Evolutionary conservation across 1,140 invertebrate species (phyloP).

Genomic region (Solenopsis fugax): DNA sequence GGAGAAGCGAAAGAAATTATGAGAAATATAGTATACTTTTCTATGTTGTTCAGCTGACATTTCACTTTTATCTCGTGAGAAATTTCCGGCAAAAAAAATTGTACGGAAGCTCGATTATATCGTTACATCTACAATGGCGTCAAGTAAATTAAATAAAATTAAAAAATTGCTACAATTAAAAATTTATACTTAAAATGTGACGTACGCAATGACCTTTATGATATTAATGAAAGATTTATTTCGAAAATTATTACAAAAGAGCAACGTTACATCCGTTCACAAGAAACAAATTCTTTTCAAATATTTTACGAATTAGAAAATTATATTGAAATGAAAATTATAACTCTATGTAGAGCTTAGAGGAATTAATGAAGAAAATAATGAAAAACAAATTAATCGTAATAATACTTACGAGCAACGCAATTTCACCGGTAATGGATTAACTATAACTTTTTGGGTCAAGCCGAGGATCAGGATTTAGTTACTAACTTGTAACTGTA

Average conservation of each 20-base stretch:
- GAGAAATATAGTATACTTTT: constrained; percentile 30
- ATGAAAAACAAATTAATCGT: constrained; percentile 34
- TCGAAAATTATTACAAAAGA: not conserved
- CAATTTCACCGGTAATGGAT: constrained; percentile 66
- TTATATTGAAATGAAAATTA: not conserved
- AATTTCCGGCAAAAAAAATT: constrained; percentile 28
- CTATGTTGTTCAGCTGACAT: constrained; percentile 22
- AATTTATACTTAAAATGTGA: constrained; percentile 7
- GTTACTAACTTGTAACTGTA: constrained; percentile 53
- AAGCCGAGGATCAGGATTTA: constrained; percentile 70
- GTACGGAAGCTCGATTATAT: not conserved
- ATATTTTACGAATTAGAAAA: not conserved
- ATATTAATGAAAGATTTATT: not conserved
- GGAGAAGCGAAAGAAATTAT: constrained; percentile 13
- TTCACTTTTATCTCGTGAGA: constrained; percentile 29
- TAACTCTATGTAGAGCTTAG: not conserved
- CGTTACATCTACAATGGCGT: not conserved
- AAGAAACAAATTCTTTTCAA: not conserved
- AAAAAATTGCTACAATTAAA: constrained; percentile 12
- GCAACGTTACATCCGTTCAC: not conserved
- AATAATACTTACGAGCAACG: not conserved
- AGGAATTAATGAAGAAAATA: not conserved
- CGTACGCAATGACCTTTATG: not conserved
- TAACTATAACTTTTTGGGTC: constrained; percentile 76
- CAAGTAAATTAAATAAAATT: constrained; percentile 22